Evolutionary conservation across 1,140 invertebrate genomes (phyloP).

Genomic region (Aplysia californica): DNA sequence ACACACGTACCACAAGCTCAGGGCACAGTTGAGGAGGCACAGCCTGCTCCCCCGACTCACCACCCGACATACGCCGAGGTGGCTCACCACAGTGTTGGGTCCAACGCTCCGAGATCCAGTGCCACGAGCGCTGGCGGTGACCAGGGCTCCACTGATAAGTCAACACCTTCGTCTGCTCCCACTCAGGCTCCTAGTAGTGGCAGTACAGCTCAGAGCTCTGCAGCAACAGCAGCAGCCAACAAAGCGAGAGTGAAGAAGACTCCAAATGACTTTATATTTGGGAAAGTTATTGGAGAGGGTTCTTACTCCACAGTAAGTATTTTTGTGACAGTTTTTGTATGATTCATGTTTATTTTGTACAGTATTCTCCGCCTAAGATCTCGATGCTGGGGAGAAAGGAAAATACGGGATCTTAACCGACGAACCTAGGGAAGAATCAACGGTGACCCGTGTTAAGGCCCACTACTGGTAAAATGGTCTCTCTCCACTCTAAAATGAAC

Average conservation of each 20-base stretch:
- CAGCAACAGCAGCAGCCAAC: neutral
- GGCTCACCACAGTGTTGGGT: neutral
- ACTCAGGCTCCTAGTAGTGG: neutral
- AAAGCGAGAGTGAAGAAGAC: conserved; percentile 48
- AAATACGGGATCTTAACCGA: too few species aligned
- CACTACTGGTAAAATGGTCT: too few species aligned
- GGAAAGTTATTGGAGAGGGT: conserved; percentile 94
- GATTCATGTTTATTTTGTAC: too few species aligned
- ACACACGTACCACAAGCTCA: neutral
- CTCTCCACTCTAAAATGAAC: too few species aligned
- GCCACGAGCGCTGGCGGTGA: neutral
- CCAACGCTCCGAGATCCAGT: neutral
- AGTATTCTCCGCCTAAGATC: too few species aligned
- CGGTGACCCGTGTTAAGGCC: too few species aligned
- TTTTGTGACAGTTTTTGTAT: neutral
- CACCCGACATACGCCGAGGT: neutral
- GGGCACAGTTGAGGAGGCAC: too few species aligned
- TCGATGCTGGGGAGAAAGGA: too few species aligned
- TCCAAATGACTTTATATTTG: conserved; percentile 89
- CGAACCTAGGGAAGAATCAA: too few species aligned
- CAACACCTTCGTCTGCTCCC: neutral
- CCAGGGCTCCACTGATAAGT: neutral
- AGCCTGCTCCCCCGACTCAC: neutral
- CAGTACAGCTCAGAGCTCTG: neutral
- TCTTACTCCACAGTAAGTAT: conserved; percentile 90